Percentiles rank a stretch among this genome's conserved stretches.
Evolutionary conservation across 2,113 vertebrate species (phyloP).

Genomic region (Menidia beryllina): DNA sequence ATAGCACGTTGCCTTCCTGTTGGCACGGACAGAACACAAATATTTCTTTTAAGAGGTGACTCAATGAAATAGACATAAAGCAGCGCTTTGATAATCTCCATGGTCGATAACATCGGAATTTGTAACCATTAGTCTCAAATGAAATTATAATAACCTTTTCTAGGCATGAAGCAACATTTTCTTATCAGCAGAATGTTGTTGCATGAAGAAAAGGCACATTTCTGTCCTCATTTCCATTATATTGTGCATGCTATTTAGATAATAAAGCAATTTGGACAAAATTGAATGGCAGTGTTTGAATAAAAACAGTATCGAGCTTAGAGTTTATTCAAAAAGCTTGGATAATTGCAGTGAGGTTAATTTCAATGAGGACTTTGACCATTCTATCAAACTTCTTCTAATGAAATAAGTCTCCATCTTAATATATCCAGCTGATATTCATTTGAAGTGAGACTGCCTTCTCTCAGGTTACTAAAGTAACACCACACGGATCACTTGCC

Average conservation of each 20-base stretch:
- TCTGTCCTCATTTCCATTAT: neutral
- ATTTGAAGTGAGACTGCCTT: neutral
- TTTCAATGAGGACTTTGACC: constrained; percentile 5
- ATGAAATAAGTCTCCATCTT: constrained; percentile 2
- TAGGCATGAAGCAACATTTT: neutral
- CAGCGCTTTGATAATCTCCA: neutral
- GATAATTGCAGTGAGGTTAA: neutral
- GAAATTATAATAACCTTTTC: neutral
- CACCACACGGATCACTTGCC: neutral
- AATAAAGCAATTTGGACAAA: constrained; percentile 13
- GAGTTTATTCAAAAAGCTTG: constrained; percentile 10
- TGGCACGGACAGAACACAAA: neutral
- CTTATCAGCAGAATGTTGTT: neutral
- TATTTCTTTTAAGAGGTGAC: neutral
- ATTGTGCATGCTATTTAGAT: neutral
- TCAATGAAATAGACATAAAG: neutral
- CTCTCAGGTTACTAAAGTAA: neutral
- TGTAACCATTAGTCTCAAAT: neutral
- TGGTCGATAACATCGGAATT: neutral
- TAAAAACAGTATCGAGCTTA: constrained; percentile 1
- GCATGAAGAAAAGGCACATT: neutral
- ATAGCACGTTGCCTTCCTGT: neutral
- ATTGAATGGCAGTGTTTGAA: constrained; percentile 9
- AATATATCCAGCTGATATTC: constrained; percentile 2
- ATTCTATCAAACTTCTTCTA: constrained; percentile 7